A percentile compares a stretch with the other conserved stretches of the same genome.
Conservation (phyloP, 2,113 vertebrate genomes). For the Catharus minimus region DNA sequence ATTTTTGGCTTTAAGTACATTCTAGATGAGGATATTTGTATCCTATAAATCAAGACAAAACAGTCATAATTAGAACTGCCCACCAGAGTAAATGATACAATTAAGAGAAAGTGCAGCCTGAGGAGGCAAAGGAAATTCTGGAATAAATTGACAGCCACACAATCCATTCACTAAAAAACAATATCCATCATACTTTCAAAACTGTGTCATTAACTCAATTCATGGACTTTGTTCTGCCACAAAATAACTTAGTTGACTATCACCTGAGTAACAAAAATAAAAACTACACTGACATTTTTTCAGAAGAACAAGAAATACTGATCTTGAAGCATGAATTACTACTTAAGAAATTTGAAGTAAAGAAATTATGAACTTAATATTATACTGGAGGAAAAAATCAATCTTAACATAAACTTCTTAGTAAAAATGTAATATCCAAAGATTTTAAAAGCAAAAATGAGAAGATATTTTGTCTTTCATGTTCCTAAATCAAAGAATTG, state of each 20-base stretch:
- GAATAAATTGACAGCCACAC: not conserved
- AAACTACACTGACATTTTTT: not conserved
- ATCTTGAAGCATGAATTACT: not conserved
- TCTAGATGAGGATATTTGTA: not conserved
- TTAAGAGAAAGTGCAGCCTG: not conserved
- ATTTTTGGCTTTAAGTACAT: not conserved
- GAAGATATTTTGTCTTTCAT: not conserved
- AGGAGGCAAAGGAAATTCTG: not conserved
- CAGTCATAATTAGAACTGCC: not conserved
- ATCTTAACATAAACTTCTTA: not conserved
- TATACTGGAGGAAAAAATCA: not conserved
- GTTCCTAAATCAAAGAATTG: not conserved
- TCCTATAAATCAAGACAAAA: not conserved
- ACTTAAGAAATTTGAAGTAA: not conserved
- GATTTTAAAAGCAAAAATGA: not conserved
- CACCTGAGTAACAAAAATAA: not conserved
- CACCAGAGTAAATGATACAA: not conserved
- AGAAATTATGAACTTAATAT: not conserved
- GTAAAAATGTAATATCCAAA: not conserved
- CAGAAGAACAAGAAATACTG: not conserved
- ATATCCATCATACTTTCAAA: not conserved
- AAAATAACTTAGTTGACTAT: not conserved
- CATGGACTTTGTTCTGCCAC: not conserved
- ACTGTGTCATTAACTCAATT: not conserved
- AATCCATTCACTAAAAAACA: not conserved